phyloP scores from a whole-genome alignment of 2,888 invertebrate genomes.

The Aspidiotus destructor region DNA sequence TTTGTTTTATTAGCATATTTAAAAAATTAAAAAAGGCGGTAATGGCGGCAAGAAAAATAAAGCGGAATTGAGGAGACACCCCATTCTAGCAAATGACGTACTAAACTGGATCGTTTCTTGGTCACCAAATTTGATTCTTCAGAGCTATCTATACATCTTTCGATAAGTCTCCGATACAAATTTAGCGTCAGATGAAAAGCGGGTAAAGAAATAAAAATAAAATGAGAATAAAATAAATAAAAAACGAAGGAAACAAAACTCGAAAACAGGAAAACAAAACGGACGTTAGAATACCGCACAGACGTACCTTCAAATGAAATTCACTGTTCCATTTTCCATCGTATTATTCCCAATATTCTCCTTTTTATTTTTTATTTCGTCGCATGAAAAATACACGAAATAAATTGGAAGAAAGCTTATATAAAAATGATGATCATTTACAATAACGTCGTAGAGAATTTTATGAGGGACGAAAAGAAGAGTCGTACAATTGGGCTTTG shows the following conservation, averaged over 20 bases:
- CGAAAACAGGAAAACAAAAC: slow-evolving; percentile 13
- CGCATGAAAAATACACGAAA: slow-evolving; percentile 30
- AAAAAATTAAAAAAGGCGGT: no score
- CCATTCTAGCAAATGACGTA: no score
- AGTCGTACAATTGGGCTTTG: slow-evolving; percentile 24
- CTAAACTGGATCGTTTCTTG: no score
- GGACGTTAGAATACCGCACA: slow-evolving; percentile 5
- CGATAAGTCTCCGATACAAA: no score
- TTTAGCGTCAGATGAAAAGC: background rate
- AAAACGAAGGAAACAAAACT: slow-evolving; percentile 16
- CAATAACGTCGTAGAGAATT: background rate
- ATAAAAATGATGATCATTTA: background rate
- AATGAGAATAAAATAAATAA: slow-evolving; percentile 13
- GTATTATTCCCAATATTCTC: slow-evolving; percentile 30
- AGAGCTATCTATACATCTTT: no score
- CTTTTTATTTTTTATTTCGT: slow-evolving; percentile 19
- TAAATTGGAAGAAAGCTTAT: slow-evolving; percentile 3
- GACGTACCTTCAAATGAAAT: slow-evolving; percentile 31
- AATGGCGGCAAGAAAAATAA: no score
- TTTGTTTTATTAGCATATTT: no score
- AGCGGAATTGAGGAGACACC: no score
- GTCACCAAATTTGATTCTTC: no score
- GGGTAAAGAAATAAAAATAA: slow-evolving; percentile 11
- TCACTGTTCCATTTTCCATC: slow-evolving; percentile 32
- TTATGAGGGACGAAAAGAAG: no score